Conservation (phyloP, 2,888 invertebrate species). For the Formica aserva region DNA sequence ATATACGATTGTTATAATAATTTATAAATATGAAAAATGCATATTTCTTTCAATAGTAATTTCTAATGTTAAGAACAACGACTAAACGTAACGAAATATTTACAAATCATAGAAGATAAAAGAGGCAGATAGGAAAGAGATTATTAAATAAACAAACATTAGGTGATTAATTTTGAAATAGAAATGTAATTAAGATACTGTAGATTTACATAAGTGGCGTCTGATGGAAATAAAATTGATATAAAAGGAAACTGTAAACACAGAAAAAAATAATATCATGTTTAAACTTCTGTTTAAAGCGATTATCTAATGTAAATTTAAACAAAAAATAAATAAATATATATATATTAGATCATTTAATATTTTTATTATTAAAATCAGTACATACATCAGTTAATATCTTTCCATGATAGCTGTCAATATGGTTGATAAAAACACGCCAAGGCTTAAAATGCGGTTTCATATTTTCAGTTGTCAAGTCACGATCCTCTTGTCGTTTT, state of each 20-base stretch:
- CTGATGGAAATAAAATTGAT: background rate
- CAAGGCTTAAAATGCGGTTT: slow-evolving; percentile 84
- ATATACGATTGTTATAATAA: background rate
- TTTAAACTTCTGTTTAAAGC: background rate
- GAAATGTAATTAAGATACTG: background rate
- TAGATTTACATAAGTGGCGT: background rate
- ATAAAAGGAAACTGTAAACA: background rate
- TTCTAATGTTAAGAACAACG: background rate
- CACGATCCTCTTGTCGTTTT: slow-evolving; percentile 11
- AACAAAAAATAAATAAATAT: background rate
- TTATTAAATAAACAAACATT: background rate
- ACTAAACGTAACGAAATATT: background rate
- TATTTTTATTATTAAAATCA: background rate
- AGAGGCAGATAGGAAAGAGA: too few species aligned
- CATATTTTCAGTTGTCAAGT: background rate
- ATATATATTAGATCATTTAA: background rate
- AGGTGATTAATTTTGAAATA: background rate
- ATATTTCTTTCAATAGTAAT: background rate
- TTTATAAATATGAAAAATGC: background rate
- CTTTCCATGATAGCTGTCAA: slow-evolving; percentile 88
- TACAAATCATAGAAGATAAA: background rate
- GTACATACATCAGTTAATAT: slow-evolving; percentile 85
- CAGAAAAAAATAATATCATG: background rate
- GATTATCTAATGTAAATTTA: background rate
- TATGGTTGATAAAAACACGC: slow-evolving; percentile 88